Base-by-base conservation (phyloP, 2,797 vertebrate species). In the Malacoraja senta region DNA sequence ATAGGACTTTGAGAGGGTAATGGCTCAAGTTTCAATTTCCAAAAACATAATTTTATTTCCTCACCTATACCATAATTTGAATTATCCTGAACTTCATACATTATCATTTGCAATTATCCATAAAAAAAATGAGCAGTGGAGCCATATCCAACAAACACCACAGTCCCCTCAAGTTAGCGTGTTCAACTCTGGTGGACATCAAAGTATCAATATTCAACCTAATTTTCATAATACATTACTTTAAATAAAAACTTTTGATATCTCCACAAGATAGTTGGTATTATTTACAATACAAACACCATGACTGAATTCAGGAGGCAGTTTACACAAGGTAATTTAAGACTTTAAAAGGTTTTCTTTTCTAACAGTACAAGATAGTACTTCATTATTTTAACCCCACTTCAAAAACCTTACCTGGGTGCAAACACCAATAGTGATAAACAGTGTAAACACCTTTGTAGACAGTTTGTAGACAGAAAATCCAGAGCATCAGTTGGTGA, bases 401-500 rank as follows among this genome's bases (percentile, higher is more conserved):
- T 92, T 92, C 44, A 92, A 76, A 92, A 92, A 92, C 90, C 90
- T 92, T 92, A 92, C 90, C 90, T 92, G 72, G 90, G 90, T 74
- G 90, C 68, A 91, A 72, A 92, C 90, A 92, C 90, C 26, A 92
- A 76, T 53, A 53, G 44, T 92, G 44, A 92, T 53, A 71, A 90
- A 90, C n/a, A 92, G 72, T 92, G 90, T 76, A 76, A 92, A 92
- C 90, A 92, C 90, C 90, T 74, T 53, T 76, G 90, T 76, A 92
- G 90, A 58, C 71, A 29, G 90, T 74, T 53, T 76, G 90, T 76
- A 92, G 90, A 58, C 71, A 29, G 90, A 15, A 72, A 91, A 92
- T 95, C 93, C 95, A 91, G 93, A 95, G 95, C 95, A 95, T 96
- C 96, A 95, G 95, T 93, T 61, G 95, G 93, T 93, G 95, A 94